Conservation (phyloP, 2,113 vertebrate genomes). For the Accipiter virgatus region DNA sequence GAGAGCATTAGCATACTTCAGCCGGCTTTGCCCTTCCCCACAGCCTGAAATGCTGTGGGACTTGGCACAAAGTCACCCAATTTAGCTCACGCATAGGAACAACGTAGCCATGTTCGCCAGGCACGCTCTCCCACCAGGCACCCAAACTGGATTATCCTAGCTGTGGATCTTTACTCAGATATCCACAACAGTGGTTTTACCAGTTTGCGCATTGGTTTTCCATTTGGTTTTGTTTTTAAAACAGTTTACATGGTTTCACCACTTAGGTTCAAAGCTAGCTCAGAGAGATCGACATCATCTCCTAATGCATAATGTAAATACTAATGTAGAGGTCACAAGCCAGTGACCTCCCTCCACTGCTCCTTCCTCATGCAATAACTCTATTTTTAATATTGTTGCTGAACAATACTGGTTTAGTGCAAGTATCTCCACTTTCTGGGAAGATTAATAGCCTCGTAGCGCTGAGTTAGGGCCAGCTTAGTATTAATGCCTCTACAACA, state of each 20-base stretch:
- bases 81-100: neutral
- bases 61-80: too few relatives aligned
- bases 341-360: neutral
- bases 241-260: neutral
- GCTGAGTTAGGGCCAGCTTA: neutral
- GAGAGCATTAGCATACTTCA: neutral
- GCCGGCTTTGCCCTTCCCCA: neutral
- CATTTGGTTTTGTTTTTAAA: neutral
- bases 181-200: neutral
- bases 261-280: neutral
- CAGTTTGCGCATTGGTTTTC: neutral
- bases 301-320: neutral
- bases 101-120: rapidly evolving
- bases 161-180: neutral
- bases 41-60: neutral
- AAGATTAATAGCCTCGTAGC: neutral
- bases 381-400: neutral
- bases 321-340: neutral
- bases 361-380: neutral
- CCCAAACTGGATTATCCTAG: neutral
- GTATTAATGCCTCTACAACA: neutral
- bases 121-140: neutral
- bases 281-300: neutral
- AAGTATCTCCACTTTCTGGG: neutral
- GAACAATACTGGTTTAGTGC: neutral